phyloP scores from a whole-genome alignment of 2,113 vertebrate genomes.

The Rana temporaria region DNA sequence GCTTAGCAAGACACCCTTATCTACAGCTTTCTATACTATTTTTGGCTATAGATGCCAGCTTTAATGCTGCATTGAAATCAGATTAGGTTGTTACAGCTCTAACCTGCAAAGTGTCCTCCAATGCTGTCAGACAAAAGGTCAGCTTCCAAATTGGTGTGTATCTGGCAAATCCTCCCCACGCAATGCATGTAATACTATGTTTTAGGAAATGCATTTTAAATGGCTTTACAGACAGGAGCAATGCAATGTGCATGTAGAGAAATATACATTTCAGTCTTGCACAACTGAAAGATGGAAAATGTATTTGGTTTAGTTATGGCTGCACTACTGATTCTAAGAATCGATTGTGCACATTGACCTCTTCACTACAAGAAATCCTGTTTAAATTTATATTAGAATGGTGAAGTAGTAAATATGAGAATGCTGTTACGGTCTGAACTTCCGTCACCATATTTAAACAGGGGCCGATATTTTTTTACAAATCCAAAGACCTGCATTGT shows the following conservation, averaged over 20 bases:
- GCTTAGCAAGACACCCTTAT: too few relatives aligned
- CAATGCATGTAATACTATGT: neutral
- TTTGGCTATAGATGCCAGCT: too few relatives aligned
- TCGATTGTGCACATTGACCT: neutral
- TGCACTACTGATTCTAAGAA: neutral
- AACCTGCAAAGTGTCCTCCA: neutral
- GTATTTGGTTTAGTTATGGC: neutral
- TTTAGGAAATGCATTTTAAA: neutral
- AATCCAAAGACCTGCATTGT: conserved; percentile 2
- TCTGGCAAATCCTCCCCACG: neutral
- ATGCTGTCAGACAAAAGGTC: neutral
- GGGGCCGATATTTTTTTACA: neutral
- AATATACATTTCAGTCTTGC: neutral
- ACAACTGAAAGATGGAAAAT: conserved; percentile 8
- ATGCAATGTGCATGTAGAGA: neutral
- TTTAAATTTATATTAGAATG: neutral
- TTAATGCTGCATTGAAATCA: too few relatives aligned
- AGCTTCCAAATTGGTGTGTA: neutral
- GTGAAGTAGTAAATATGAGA: neutral
- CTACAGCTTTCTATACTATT: too few relatives aligned
- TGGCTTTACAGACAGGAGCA: neutral
- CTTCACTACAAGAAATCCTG: neutral
- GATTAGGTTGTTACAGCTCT: neutral
- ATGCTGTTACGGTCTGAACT: neutral
- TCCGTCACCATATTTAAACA: neutral